A percentile compares a stretch with the other conserved stretches of the same genome.
Evolutionary conservation across 2,113 vertebrate genomes (phyloP).

Genomic region (Oreocharis arfaki): DNA sequence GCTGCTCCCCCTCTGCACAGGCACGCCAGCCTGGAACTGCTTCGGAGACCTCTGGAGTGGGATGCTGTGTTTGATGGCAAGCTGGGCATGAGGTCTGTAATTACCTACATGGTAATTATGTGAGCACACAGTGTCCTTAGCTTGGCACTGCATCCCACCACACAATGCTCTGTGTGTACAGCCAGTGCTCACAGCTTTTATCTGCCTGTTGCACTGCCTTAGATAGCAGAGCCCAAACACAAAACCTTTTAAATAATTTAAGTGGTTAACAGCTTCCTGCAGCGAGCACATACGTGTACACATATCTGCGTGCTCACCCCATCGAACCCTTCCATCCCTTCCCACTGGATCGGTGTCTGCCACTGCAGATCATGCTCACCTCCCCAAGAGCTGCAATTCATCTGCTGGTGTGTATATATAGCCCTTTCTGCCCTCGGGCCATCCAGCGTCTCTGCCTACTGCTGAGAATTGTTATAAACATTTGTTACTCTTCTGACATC

Average conservation of each 20-base stretch:
- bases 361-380: neutral
- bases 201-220: neutral
- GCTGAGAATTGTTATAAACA: conserved; percentile 62
- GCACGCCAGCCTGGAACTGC: neutral
- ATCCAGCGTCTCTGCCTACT: conserved; percentile 41
- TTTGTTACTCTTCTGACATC: conserved; percentile 63
- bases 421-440: conserved; percentile 48
- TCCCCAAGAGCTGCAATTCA: conserved; percentile 17
- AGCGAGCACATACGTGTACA: neutral
- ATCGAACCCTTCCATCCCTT: neutral
- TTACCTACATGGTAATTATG: conserved; percentile 11
- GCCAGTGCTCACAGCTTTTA: neutral
- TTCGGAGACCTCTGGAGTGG: neutral
- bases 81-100: neutral
- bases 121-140: neutral
- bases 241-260: neutral
- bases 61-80: neutral
- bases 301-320: neutral
- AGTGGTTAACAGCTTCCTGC: neutral
- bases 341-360: neutral
- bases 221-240: neutral
- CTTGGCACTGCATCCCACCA: neutral
- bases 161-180: neutral
- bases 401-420: conserved; percentile 23
- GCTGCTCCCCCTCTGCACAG: neutral